phyloP scores from a whole-genome alignment of 64 coral and sea anemone species.

The Actinia equina region DNA sequence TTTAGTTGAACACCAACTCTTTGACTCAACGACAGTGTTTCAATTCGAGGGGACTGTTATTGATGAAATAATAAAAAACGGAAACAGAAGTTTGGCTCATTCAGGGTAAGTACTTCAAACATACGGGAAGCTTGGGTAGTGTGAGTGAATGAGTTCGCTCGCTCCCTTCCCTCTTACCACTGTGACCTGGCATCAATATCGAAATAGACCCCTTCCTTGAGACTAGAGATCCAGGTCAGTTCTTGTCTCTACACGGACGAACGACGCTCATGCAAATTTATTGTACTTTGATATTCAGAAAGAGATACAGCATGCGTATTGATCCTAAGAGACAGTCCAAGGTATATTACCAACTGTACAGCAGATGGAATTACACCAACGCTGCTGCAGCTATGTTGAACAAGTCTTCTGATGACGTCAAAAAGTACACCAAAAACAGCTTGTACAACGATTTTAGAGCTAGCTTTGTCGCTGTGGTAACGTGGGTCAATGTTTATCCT shows the following conservation, averaged over 20 bases:
- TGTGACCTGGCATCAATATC: too few relatives aligned
- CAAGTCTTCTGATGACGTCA: slow-evolving; percentile 21
- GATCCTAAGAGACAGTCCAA: slow-evolving; percentile 6
- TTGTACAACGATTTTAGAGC: slow-evolving; percentile 19
- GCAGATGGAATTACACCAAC: neutral
- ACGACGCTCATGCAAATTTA: neutral
- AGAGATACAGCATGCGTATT: neutral
- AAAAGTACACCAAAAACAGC: neutral
- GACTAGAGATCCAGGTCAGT: too few relatives aligned
- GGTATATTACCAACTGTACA: slow-evolving; percentile 29
- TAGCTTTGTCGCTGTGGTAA: slow-evolving; percentile 36
- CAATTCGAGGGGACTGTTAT: neutral
- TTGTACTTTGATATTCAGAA: neutral
- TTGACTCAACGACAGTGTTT: neutral
- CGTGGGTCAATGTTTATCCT: slow-evolving; percentile 36
- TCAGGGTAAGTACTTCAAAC: neutral
- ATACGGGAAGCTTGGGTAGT: too few relatives aligned
- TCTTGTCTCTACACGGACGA: too few relatives aligned
- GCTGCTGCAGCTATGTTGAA: neutral
- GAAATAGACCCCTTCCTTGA: too few relatives aligned
- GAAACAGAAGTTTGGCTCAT: neutral
- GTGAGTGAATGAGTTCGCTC: neutral
- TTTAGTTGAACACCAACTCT: neutral
- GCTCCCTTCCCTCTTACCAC: too few relatives aligned
- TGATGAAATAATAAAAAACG: neutral